phyloP scores from a whole-genome alignment of 2,797 vertebrate species.

The Poeciliopsis gracilis region DNA sequence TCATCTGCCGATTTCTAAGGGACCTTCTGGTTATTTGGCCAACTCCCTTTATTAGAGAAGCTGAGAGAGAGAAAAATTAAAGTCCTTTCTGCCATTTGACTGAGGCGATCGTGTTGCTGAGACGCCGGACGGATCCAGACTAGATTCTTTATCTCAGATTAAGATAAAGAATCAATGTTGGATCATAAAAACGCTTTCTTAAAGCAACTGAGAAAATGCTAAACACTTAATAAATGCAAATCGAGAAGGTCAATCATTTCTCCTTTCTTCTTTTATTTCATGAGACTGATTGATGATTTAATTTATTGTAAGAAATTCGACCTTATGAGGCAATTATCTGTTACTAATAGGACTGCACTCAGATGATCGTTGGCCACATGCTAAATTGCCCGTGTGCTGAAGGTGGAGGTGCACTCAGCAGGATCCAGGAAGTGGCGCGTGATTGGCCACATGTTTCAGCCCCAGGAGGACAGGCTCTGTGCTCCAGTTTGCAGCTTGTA shows the following conservation, averaged over 20 bases:
- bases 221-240: neutral
- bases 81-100: neutral
- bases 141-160: too few relatives aligned
- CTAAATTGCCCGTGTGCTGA: neutral
- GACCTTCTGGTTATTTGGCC: neutral
- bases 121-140: neutral
- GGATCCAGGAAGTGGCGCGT: constrained; percentile 70
- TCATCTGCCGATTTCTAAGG: neutral
- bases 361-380: neutral
- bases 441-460: constrained; percentile 72
- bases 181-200: neutral
- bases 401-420: constrained; percentile 34
- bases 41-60: too few relatives aligned
- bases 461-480: constrained; percentile 72
- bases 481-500: constrained; percentile 80
- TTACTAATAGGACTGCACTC: neutral
- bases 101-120: neutral
- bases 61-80: neutral
- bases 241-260: neutral
- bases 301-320: neutral
- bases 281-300: neutral
- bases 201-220: neutral
- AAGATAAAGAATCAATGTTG: neutral
- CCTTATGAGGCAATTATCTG: neutral
- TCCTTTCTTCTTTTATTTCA: neutral